Conservation (phyloP, 2,888 invertebrate genomes). For the Xylota sylvarum region DNA sequence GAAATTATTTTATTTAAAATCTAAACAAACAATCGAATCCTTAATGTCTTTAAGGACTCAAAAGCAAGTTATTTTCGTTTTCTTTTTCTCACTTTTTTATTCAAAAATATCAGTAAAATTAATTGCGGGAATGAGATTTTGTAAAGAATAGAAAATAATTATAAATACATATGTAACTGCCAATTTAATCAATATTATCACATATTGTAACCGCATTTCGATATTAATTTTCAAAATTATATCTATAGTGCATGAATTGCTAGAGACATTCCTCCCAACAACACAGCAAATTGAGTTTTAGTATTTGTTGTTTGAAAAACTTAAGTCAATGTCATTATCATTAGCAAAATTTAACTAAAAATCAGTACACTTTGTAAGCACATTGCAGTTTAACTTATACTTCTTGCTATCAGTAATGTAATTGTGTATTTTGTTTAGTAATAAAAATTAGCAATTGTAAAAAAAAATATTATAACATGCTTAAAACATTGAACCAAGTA, state of each 20-base stretch:
- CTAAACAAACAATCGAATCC: too few species aligned
- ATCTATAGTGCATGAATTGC: too few species aligned
- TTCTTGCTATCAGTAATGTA: not conserved
- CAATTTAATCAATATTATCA: slow-evolving; percentile 7
- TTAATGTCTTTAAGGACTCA: too few species aligned
- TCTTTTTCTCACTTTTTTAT: not conserved
- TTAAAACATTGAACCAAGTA: slow-evolving; percentile 60
- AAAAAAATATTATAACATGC: slow-evolving; percentile 13
- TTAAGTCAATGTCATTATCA: too few species aligned
- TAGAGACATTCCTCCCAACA: too few species aligned
- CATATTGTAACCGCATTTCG: too few species aligned
- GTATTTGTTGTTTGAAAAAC: too few species aligned
- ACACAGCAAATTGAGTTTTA: too few species aligned
- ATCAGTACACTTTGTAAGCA: too few species aligned
- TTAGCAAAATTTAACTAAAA: too few species aligned
- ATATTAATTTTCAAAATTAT: too few species aligned
- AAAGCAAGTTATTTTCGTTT: too few species aligned
- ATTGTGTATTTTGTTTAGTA: not conserved
- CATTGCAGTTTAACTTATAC: not conserved
- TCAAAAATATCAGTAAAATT: not conserved
- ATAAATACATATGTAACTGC: slow-evolving; percentile 21
- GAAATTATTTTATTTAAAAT: not conserved
- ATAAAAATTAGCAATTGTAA: slow-evolving; percentile 18
- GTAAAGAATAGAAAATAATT: not conserved
- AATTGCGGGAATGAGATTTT: not conserved